phyloP scores from a whole-genome alignment of 2,888 invertebrate species.

The Carcina quercana region DNA sequence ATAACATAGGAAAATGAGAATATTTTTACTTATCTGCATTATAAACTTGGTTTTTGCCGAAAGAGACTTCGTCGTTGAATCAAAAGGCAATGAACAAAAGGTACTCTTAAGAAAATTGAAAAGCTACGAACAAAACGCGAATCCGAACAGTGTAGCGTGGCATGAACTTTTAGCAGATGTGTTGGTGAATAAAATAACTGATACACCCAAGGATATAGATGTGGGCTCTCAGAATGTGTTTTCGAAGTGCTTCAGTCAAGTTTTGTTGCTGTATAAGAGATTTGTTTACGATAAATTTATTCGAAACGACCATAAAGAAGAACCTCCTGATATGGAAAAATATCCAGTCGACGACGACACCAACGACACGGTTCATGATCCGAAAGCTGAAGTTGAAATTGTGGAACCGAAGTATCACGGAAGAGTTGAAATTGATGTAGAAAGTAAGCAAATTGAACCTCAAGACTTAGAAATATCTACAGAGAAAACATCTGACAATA shows the following conservation, averaged over 20 bases:
- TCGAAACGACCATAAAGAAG: background rate
- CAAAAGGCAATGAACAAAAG: slow-evolving; percentile 33
- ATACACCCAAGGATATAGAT: slow-evolving; percentile 17
- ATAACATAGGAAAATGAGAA: no score
- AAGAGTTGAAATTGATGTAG: slow-evolving; percentile 16
- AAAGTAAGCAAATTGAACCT: background rate
- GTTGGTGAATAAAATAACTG: slow-evolving; percentile 44
- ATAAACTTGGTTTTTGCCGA: no score
- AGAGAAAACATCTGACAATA: slow-evolving; percentile 5
- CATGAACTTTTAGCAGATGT: slow-evolving; percentile 55
- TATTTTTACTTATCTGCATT: no score
- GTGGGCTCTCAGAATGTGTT: slow-evolving; percentile 15
- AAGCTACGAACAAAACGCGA: slow-evolving; percentile 31
- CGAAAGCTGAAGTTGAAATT: slow-evolving; percentile 50
- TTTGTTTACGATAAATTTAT: slow-evolving; percentile 37
- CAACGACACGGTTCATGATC: slow-evolving; percentile 15
- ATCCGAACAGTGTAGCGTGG: slow-evolving; percentile 42
- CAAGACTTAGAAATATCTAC: slow-evolving; percentile 10
- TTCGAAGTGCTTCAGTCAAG: slow-evolving; percentile 34
- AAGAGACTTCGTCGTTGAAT: slow-evolving; percentile 26
- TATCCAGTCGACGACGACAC: background rate
- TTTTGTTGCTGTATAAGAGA: slow-evolving; percentile 41
- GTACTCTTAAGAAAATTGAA: slow-evolving; percentile 53
- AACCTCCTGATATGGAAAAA: background rate
- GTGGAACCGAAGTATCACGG: slow-evolving; percentile 49